Evolutionary conservation across 2,888 invertebrate species (phyloP), one percentile per base, ranked within the genome.

Genomic region (Conchocele bisecta): DNA sequence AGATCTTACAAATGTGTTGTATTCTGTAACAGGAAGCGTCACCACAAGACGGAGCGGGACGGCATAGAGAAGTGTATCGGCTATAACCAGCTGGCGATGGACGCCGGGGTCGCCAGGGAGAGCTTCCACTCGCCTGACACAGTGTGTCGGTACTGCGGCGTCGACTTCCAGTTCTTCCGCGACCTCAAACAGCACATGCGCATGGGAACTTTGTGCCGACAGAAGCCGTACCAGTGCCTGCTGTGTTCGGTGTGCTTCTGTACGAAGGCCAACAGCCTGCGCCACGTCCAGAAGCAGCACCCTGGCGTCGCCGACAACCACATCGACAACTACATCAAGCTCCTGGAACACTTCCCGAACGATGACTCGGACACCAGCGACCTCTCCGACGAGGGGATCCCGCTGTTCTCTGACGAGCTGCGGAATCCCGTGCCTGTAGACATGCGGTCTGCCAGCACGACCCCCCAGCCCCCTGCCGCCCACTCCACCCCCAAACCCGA

Each of bases 31-130:
- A 89, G 97, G 78, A 98, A 98, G 90, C 94, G 97, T 26, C 98
- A 98, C 87, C 95, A 95, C 0, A 96, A 96, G 91, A 94, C 94
- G 1, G 95, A 95, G 1, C 93, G 97, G 60, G 96, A 97, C 82
- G 97, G 98, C 83, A 95, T 98, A 0, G 96, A 97, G 89, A 94
- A 95, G 78, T 94, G 96, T 6, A 96, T 98, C 69, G 87, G 87
- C 39, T 87, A 89, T 74, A 89, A 88, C 75, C 85, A 86, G 41
- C 87, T 86, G 69, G 86, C 84, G 56, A 64, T 75, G 5, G 81
- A 83, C 5, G 70, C 74, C 17, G 57, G 75, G 0, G 53, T 63
- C 13, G 71, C 69, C 6, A 29, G 75, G 3, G 85, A 86, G 26
- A 70, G 81, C 26, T 86, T 86, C 60, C 84, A 82, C 53, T 85